Base-by-base conservation (phyloP, 2,888 invertebrate genomes). In the Eledone cirrhosa region DNA sequence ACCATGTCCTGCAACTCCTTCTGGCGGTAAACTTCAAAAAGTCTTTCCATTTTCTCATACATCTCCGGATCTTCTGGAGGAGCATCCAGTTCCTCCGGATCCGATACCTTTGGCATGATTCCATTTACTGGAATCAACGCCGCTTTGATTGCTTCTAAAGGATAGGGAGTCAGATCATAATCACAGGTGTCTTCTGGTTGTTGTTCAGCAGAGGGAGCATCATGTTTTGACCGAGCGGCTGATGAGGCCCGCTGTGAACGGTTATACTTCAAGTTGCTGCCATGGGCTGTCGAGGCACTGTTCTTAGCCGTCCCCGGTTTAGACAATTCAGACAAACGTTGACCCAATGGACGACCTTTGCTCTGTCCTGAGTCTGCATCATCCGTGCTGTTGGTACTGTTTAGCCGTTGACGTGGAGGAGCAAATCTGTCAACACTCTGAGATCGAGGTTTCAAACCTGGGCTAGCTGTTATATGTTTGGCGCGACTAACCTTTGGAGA, bases 21-120 rank as follows among this genome's bases (percentile, higher is more conserved):
- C 77, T 87, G 85, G 41, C 87, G 80, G 78, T 88, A 86, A 79
- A 87, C 87, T 80, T 88, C 85, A 81, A 90, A 90, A 63, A 90
- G 80, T 81, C 84, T 82, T 80, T 90, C 89, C 90, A 90, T 90
- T 74, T 86, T 84, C n/a, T 83, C 81, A 78, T 86, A 89, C 84
- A 87, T 85, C 78, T 86, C 88, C 3, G 87, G 85, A 79, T 90
- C 87, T 80, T 87, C 88, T 3, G 88, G 86, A 3, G 88, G 89
- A 8, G 88, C 86, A 14, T 88, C 87, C 11, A 88, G 80, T 41
- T 80, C 80, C 22, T 83, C 84, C 1, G 83, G 78, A 59, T 87
- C 84, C 0, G 85, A 79, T 11, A 79, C 79, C 7, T 82, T 78
- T 33, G 79, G 80, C 41, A 77, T 83, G 13, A 86, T 47, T 13